These are phyloP conservation scores for Meiosimyza platycephala DNA, from an alignment of 2,888 invertebrate genomes.

Conservation along the genomic window DNA sequence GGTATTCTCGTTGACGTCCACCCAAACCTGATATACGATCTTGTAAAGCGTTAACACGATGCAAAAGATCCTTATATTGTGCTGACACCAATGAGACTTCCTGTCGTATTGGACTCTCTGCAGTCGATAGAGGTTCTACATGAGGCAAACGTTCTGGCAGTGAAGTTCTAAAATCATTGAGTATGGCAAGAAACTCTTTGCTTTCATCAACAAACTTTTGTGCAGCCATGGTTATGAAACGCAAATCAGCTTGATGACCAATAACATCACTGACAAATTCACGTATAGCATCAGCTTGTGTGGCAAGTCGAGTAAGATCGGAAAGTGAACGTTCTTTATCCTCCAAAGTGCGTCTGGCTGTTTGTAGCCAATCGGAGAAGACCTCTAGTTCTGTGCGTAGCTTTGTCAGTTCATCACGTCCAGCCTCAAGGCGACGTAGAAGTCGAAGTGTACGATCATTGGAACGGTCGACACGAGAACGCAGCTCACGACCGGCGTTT, in stretches of 20 bases:
- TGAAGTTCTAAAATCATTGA: slow-evolving; percentile 89
- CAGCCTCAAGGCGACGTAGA: slow-evolving; percentile 79
- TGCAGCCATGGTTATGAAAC: slow-evolving; percentile 96
- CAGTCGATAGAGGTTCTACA: slow-evolving; percentile 76
- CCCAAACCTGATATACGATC: slow-evolving; percentile 86
- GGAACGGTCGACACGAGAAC: slow-evolving; percentile 85
- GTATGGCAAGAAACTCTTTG: slow-evolving; percentile 84
- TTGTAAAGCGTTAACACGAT: slow-evolving; percentile 84
- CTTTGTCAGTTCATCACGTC: slow-evolving; percentile 89
- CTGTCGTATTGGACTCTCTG: slow-evolving; percentile 80
- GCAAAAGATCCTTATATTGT: slow-evolving; percentile 83
- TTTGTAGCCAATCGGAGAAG: slow-evolving; percentile 87
- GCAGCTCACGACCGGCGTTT: slow-evolving; percentile 85
- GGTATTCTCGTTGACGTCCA: slow-evolving; percentile 80
- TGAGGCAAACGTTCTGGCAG: slow-evolving; percentile 86
- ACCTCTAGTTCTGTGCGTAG: slow-evolving; percentile 83
- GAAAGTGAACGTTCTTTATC: slow-evolving; percentile 87
- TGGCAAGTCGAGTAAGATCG: slow-evolving; percentile 77
- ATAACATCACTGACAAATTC: slow-evolving; percentile 94
- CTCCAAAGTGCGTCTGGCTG: slow-evolving; percentile 81
- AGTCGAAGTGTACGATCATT: slow-evolving; percentile 83
- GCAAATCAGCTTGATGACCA: slow-evolving; percentile 93
- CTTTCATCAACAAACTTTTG: slow-evolving; percentile 97
- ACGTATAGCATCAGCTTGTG: slow-evolving; percentile 82
- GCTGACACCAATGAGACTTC: slow-evolving; percentile 83